Conservation (phyloP, 2,888 invertebrate genomes). For the Laothoe populi region DNA sequence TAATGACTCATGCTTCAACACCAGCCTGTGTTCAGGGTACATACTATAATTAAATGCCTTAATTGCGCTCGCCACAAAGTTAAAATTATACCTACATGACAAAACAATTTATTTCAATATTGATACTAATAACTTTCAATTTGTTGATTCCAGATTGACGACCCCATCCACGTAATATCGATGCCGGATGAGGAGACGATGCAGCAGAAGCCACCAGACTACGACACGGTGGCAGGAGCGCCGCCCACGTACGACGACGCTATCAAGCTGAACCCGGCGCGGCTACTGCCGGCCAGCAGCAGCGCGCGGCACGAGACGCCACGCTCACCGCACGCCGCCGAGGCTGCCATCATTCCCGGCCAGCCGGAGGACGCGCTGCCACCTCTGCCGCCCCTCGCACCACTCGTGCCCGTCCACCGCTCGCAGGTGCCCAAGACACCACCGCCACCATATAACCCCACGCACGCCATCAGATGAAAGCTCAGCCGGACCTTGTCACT, state of each 20-base stretch:
- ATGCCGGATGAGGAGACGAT: slow-evolving; percentile 85
- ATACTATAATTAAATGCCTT: no score
- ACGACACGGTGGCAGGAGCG: slow-evolving; percentile 88
- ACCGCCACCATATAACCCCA: slow-evolving; percentile 79
- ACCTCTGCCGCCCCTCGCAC: slow-evolving; percentile 46
- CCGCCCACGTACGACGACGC: slow-evolving; percentile 90
- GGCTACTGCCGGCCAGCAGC: slow-evolving; percentile 75
- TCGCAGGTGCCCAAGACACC: slow-evolving; percentile 78
- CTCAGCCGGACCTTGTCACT: slow-evolving; percentile 58
- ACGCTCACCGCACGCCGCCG: slow-evolving; percentile 43
- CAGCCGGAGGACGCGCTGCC: slow-evolving; percentile 58
- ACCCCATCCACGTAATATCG: slow-evolving; percentile 87
- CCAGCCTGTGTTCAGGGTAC: no score
- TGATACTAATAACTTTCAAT: neutral
- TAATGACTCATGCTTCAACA: no score
- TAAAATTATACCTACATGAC: neutral
- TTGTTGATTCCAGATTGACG: slow-evolving; percentile 83
- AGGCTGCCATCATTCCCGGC: slow-evolving; percentile 64
- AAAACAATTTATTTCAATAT: neutral
- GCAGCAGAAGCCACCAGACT: slow-evolving; percentile 89
- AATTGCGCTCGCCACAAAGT: no score
- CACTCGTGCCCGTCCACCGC: slow-evolving; percentile 65
- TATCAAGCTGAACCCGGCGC: slow-evolving; percentile 87
- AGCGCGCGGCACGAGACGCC: slow-evolving; percentile 55
- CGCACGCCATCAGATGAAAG: slow-evolving; percentile 81